Percentiles rank a stretch among this genome's conserved stretches.
These are phyloP conservation scores for Thecophora atra DNA, from an alignment of 2,888 invertebrate species.

Conservation along the genomic window DNA sequence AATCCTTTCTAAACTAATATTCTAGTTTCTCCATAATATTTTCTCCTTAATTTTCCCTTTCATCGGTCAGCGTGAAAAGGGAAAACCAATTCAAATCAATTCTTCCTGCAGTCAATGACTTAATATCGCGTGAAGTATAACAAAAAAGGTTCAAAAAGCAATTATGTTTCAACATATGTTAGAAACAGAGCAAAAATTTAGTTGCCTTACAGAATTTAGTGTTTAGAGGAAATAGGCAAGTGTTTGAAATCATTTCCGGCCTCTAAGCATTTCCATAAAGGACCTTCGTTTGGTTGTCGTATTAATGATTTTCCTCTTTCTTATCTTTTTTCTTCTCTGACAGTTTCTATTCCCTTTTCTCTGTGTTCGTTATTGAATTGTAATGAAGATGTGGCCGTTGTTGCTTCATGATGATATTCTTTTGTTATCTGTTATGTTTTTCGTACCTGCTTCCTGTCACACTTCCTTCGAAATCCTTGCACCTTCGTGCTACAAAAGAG, in stretches of 20 bases:
- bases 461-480: conserved; percentile 7
- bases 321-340: background rate
- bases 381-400: conserved; percentile 1
- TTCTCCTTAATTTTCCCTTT: background rate
- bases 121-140: conserved; percentile 10
- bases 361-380: background rate
- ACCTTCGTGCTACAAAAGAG: no score
- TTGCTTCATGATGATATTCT: background rate
- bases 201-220: no score
- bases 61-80: background rate
- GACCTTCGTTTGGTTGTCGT: conserved; percentile 1
- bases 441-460: conserved; percentile 10
- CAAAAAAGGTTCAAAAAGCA: background rate
- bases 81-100: conserved; percentile 9
- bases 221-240: background rate
- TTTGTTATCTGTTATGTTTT: background rate
- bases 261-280: background rate
- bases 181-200: no score
- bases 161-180: background rate
- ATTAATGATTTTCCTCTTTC: background rate
- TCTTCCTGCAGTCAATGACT: background rate
- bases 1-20: no score
- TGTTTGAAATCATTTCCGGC: conserved; percentile 20
- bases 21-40: background rate
- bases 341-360: background rate